Evolutionary conservation across 2,113 vertebrate species (phyloP).

Genomic region (Mystacornis crossleyi): DNA sequence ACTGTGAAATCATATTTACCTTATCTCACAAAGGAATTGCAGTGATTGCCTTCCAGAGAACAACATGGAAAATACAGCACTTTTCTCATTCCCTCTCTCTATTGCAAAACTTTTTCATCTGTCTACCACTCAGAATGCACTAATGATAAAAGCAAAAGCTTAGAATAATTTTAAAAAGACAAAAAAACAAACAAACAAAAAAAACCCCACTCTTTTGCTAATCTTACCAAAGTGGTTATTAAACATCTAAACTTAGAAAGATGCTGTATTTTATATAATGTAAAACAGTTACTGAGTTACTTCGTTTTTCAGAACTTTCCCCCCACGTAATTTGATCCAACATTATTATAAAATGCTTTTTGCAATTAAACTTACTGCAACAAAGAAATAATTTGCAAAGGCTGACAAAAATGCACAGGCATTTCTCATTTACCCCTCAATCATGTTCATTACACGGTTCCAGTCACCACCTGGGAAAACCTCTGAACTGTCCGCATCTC

Average conservation of each 20-base stretch:
- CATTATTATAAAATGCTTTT: background rate
- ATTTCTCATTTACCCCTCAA: background rate
- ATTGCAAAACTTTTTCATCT: background rate
- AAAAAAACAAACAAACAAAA: background rate
- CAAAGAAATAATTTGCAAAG: background rate
- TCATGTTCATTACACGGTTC: background rate
- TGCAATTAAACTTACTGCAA: background rate
- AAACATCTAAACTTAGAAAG: background rate
- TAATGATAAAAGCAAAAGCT: background rate
- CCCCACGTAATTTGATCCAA: background rate
- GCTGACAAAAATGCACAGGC: background rate
- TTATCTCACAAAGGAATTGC: background rate
- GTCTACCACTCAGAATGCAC: background rate
- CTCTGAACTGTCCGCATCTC: background rate
- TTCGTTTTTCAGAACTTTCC: background rate
- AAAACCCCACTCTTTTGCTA: background rate
- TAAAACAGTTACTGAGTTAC: background rate
- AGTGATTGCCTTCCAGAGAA: background rate
- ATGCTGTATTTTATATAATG: background rate
- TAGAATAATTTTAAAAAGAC: background rate
- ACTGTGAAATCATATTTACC: background rate
- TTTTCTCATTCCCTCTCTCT: background rate
- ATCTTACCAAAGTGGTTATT: background rate
- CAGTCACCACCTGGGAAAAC: background rate
- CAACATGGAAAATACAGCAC: fast-evolving